These are phyloP conservation scores for Hypercompe scribonia DNA, from an alignment of 2,888 invertebrate genomes.

Conservation along the genomic window DNA sequence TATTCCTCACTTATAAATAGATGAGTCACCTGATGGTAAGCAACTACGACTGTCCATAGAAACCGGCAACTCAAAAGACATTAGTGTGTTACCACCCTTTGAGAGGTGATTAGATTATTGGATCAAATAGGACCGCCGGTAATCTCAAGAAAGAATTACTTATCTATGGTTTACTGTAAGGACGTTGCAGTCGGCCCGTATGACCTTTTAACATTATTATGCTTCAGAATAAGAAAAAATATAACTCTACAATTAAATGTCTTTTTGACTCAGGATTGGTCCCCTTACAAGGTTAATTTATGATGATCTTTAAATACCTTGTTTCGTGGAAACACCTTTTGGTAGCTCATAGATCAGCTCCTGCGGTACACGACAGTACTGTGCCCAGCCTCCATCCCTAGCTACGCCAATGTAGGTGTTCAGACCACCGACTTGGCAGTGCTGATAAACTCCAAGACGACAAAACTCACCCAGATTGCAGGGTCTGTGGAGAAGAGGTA, in stretches of 20 bases:
- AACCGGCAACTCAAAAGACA: too few species aligned
- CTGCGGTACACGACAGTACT: slow-evolving; percentile 87
- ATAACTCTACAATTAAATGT: neutral
- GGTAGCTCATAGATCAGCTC: slow-evolving; percentile 87
- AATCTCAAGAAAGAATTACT: too few species aligned
- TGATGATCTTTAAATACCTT: slow-evolving; percentile 73
- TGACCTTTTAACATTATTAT: too few species aligned
- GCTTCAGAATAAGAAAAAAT: too few species aligned
- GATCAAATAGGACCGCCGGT: too few species aligned
- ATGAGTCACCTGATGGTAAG: too few species aligned
- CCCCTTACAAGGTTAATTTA: neutral
- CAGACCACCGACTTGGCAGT: slow-evolving; percentile 87
- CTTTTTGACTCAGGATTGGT: neutral
- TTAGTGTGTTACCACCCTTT: too few species aligned
- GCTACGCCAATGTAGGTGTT: slow-evolving; percentile 89
- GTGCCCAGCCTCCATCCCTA: slow-evolving; percentile 90
- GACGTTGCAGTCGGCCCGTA: too few species aligned
- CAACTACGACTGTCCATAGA: too few species aligned
- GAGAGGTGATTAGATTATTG: too few species aligned
- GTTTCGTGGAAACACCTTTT: slow-evolving; percentile 84
- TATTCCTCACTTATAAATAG: too few species aligned
- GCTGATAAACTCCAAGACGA: slow-evolving; percentile 88
- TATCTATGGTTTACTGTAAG: too few species aligned
- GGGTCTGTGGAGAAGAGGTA: slow-evolving; percentile 70
- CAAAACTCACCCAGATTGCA: slow-evolving; percentile 88